Conservation (phyloP, 1,140 invertebrate species). For the Aleiodes sp. region DNA sequence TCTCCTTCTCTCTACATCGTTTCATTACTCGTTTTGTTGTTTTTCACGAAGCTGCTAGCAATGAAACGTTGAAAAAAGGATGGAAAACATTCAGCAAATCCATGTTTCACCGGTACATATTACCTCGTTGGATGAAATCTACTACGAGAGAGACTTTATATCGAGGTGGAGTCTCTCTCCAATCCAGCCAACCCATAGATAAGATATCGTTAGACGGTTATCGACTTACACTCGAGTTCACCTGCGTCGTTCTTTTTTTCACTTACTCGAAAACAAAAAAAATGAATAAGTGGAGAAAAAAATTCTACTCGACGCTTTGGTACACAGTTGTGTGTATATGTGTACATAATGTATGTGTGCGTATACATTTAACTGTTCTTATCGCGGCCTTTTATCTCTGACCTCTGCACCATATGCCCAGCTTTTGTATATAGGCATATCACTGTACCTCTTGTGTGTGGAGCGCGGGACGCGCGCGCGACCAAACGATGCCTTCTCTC, state of each 20-base stretch:
- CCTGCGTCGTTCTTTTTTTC: conserved; percentile 44
- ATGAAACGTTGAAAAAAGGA: too few relatives aligned
- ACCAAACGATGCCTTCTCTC: too few relatives aligned
- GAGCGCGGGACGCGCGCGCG: too few relatives aligned
- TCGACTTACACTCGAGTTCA: conserved; percentile 51
- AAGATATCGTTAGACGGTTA: conserved; percentile 50
- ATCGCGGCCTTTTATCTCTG: conserved; percentile 56
- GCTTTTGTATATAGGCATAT: conserved; percentile 14
- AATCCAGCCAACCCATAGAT: conserved; percentile 24
- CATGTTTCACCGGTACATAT: conserved; percentile 5
- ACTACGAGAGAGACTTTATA: conserved; percentile 10
- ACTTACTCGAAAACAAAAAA: conserved; percentile 31
- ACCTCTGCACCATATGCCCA: conserved; percentile 51
- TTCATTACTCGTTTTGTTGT: background rate
- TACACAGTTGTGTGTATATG: background rate
- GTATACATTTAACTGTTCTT: conserved; percentile 36
- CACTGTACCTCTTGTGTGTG: conserved; percentile 7
- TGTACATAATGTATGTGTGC: conserved; percentile 14
- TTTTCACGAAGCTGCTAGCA: too few relatives aligned
- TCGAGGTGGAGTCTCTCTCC: background rate
- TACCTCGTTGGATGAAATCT: background rate
- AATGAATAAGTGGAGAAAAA: conserved; percentile 11
- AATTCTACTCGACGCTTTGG: background rate
- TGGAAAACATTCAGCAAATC: too few relatives aligned
- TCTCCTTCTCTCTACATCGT: background rate